These are phyloP conservation scores for Philereme vetulata DNA, from an alignment of 2,888 invertebrate species.

Conservation along the genomic window DNA sequence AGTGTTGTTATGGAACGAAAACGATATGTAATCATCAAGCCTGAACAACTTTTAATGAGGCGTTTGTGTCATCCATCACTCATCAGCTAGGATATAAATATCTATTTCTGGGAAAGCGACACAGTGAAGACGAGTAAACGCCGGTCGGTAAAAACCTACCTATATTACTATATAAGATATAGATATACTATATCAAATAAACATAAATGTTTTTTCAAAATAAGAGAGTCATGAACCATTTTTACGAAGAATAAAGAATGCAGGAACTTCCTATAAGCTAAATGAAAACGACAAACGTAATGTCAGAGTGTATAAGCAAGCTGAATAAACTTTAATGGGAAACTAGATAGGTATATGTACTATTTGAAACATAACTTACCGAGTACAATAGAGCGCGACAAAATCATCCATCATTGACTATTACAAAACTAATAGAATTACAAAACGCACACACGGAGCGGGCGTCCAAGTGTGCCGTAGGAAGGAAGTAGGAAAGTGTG, in stretches of 20 bases:
- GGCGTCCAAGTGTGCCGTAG: slow-evolving; percentile 53
- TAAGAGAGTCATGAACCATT: too few species aligned
- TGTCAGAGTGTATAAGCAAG: too few species aligned
- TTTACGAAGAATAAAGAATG: too few species aligned
- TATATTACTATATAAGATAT: too few species aligned
- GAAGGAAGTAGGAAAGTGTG: slow-evolving; percentile 75
- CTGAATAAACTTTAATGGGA: too few species aligned
- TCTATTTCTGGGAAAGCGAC: neutral
- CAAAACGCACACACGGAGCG: slow-evolving; percentile 19
- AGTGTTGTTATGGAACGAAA: slow-evolving; percentile 13
- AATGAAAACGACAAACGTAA: too few species aligned
- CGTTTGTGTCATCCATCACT: neutral
- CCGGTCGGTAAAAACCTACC: too few species aligned
- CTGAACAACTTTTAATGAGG: neutral
- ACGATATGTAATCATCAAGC: slow-evolving; percentile 7
- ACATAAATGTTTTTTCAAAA: too few species aligned
- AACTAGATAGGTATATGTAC: too few species aligned
- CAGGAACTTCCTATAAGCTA: too few species aligned
- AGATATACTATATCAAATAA: too few species aligned
- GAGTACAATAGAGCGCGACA: neutral
- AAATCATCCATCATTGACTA: slow-evolving; percentile 3
- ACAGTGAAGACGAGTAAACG: neutral
- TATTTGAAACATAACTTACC: too few species aligned
- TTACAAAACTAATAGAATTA: slow-evolving; percentile 23
- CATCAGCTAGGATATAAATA: neutral